These are phyloP conservation scores for Seladonia tumulorum DNA, from an alignment of 2,888 invertebrate species.

Conservation along the genomic window DNA sequence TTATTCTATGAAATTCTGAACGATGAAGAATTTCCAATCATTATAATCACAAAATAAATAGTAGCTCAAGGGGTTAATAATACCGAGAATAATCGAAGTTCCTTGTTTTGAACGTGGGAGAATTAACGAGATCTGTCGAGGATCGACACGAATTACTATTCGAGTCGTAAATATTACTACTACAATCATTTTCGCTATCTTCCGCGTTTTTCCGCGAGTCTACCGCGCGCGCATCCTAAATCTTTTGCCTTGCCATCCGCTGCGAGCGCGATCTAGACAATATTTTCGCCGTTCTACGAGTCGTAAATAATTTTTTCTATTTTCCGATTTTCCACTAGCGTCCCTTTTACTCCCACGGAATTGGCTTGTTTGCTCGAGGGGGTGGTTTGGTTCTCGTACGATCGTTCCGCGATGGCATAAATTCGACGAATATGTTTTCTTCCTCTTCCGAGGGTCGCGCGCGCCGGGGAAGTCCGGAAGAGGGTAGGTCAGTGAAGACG, in stretches of 20 bases:
- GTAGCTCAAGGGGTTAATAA: too few relatives aligned
- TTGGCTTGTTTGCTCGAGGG: conserved; percentile 23
- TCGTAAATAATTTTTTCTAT: not conserved
- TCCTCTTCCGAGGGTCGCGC: not conserved
- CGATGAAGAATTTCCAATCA: too few relatives aligned
- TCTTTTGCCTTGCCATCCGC: not conserved
- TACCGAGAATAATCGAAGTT: too few relatives aligned
- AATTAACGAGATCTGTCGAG: too few relatives aligned
- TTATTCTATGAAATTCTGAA: too few relatives aligned
- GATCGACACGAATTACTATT: too few relatives aligned
- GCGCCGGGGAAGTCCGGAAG: conserved; percentile 4
- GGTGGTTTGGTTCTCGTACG: not conserved
- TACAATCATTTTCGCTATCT: not conserved
- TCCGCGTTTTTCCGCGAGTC: not conserved
- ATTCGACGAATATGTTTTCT: conserved; percentile 41
- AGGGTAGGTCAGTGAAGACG: conserved; percentile 54
- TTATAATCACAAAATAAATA: too few relatives aligned
- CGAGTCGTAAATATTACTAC: not conserved
- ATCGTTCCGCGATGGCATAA: not conserved
- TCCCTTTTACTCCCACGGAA: not conserved
- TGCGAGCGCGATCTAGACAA: not conserved
- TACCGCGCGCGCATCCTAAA: conserved; percentile 23
- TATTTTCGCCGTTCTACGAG: not conserved
- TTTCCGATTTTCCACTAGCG: not conserved
- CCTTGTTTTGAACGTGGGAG: too few relatives aligned